phyloP scores from a whole-genome alignment of 2,888 invertebrate genomes.

The Lumbricus terrestris region DNA sequence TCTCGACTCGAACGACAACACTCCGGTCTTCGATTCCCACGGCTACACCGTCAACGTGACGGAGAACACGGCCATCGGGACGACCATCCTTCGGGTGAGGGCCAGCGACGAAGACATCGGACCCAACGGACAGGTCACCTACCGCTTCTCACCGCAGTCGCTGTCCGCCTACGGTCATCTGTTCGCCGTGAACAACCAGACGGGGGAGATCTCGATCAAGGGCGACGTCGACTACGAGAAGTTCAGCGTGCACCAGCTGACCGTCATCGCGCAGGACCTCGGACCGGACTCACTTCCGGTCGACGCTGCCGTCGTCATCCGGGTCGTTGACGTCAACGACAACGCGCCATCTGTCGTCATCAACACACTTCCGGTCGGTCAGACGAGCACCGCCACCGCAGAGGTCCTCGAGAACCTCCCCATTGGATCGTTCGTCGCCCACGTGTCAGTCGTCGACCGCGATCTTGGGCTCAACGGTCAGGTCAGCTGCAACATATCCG shows the following conservation, averaged over 20 bases:
- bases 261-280: constrained; percentile 25
- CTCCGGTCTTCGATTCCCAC: constrained; percentile 25
- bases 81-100: constrained; percentile 21
- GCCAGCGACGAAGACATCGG: constrained; percentile 31
- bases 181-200: constrained; percentile 27
- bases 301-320: constrained; percentile 25
- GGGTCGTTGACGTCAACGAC: constrained; percentile 32
- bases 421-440: constrained; percentile 32
- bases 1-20: constrained; percentile 33
- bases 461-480: constrained; percentile 31
- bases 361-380: constrained; percentile 26
- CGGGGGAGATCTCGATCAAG: constrained; percentile 28
- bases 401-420: constrained; percentile 32
- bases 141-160: constrained; percentile 21
- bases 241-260: constrained; percentile 18
- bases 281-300: constrained; percentile 24
- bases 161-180: not conserved
- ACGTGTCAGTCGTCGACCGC: constrained; percentile 27
- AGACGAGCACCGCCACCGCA: constrained; percentile 11
- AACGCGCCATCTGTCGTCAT: constrained; percentile 27
- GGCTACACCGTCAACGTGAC: constrained; percentile 21
- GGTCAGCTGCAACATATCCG: constrained; percentile 27
- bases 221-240: constrained; percentile 30
- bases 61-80: constrained; percentile 23
- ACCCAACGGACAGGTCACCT: constrained; percentile 28